Evolutionary conservation across 2,888 invertebrate genomes (phyloP), one percentile per base, ranked within the genome.

Genomic region (Ichneumon xanthorius): DNA sequence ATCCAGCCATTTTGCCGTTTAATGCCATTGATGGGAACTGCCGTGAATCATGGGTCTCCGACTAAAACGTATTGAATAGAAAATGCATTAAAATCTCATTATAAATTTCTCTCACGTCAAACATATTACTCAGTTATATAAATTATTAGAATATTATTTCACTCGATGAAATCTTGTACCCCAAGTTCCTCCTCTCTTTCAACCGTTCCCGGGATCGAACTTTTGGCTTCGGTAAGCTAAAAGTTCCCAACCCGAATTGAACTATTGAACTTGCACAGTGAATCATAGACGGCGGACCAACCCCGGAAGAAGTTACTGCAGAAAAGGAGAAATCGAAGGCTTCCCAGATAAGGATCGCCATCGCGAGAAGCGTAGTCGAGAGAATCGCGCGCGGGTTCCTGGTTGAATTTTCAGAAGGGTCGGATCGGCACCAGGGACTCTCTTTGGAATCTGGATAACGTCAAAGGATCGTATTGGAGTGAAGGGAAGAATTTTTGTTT

Each of bases 371-470:
- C 22, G 63, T 53, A 61, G 50, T 30, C 40, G 45, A 37, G 50
- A 79, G 71, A 79, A 70, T 78, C 61, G 84, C 53, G 67, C 22
- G 37, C 72, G 58, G 33, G 58, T 55, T 45, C 53, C 19, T 55
- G 53, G 50, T 48, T 68, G 85, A 88, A 88, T 89, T 90, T 90
- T 87, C 89, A 88, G 61, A 16, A 37, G 58, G 61, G 55, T 68
- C 61, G 63, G 40, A 33, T 68, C 84, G 81, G 87, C 82, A 87
- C 79, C 86, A 88, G 91, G 88, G 89, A 89, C 87, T 84, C 79
- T 26, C 58, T 22, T 26, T 22, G 83, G 87, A 88, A 90, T 90
- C 88, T 88, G 89, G 91, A 91, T 90, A 90, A 88, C 88, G 90
- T 89, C 89, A 87, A 88, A 89, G 86, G 84, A 61, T 86, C 83